Base-by-base conservation (phyloP, 1,140 invertebrate genomes). In the Pollicipes pollicipes region DNA sequence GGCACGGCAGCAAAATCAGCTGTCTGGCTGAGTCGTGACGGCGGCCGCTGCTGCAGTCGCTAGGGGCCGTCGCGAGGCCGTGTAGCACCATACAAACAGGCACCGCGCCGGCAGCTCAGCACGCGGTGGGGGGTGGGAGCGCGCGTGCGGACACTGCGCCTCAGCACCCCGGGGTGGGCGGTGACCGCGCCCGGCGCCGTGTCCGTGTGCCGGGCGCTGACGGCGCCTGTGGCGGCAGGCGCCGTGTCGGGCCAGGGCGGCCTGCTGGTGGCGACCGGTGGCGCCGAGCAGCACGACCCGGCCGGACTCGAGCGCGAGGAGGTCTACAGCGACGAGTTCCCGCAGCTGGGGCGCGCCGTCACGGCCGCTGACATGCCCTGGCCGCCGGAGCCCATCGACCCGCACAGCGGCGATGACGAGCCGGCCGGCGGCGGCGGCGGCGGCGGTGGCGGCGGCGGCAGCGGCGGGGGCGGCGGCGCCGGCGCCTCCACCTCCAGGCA, bases 361-460 rank as follows among this genome's bases (percentile, higher is more conserved):
- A 66, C 64, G 3, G 64, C 64, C 28, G 64, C 64, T 24, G 64
- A 66, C 0, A 80, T 91, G 24, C 87, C 84, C 73, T 94, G 91
- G 91, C 89, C 89, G 0, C 86, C 89, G 0, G 90, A 94, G 78
- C 85, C 88, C 0, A 89, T 88, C 75, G 88, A 90, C 72, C 82
- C 84, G 63, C 84, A 87, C 10, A 88, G 87, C 0, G 88, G 70
- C 26, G 75, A 73, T 35, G 89, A 91, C 76, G 89, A 90, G 88
- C 78, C 45, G 2, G 17, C 6, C 17, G 45, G 45, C 45, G 45
- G 45, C 45, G 45, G 6, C 13, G 10, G 13, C 6, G n/a, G 64
- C 28, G 64, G 64, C 37, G 10, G 10, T 24, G 37, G 37, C 37
- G 37, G 37, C 37, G 10, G 10, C 37, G 37, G 10, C 37, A 24